Percentiles rank a stretch among this genome's conserved stretches.
Evolutionary conservation across 2,113 vertebrate genomes (phyloP).

Genomic region (Spermophilus dauricus): DNA sequence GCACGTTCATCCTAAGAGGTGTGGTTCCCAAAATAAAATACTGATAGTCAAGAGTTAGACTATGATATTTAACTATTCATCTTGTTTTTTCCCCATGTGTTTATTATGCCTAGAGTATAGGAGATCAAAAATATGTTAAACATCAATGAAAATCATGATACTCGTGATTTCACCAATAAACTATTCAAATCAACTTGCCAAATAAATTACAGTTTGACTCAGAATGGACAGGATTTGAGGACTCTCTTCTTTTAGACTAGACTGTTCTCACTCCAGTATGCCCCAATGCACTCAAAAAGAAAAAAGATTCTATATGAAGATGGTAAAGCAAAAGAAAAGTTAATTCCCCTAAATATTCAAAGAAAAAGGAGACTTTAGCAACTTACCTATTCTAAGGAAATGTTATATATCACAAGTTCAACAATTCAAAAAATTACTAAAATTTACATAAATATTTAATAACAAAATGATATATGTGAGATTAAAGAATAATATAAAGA

Average conservation of each 20-base stretch:
- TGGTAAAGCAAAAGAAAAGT: not conserved
- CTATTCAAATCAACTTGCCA: not conserved
- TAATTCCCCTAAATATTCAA: not conserved
- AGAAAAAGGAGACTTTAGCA: not conserved
- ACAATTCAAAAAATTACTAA: not conserved
- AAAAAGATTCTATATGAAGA: not conserved
- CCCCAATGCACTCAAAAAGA: rapidly evolving
- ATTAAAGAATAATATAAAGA: not conserved
- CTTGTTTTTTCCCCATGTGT: not conserved
- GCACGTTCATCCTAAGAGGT: not conserved
- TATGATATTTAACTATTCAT: rapidly evolving
- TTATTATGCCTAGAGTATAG: not conserved
- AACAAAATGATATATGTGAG: not conserved
- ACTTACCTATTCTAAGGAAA: not conserved
- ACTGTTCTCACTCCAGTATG: not conserved
- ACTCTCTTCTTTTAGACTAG: not conserved
- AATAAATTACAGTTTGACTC: not conserved
- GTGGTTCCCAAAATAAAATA: not conserved
- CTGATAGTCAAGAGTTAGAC: not conserved
- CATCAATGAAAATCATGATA: not conserved
- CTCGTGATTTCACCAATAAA: not conserved
- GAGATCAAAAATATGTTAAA: not conserved
- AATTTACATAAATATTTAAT: not conserved
- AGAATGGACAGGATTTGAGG: not conserved
- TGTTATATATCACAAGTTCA: not conserved